A percentile compares a stretch with the other conserved stretches of the same genome.
These are phyloP conservation scores for Leptopterna dolabrata DNA, from an alignment of 2,888 invertebrate genomes.

Conservation along the genomic window DNA sequence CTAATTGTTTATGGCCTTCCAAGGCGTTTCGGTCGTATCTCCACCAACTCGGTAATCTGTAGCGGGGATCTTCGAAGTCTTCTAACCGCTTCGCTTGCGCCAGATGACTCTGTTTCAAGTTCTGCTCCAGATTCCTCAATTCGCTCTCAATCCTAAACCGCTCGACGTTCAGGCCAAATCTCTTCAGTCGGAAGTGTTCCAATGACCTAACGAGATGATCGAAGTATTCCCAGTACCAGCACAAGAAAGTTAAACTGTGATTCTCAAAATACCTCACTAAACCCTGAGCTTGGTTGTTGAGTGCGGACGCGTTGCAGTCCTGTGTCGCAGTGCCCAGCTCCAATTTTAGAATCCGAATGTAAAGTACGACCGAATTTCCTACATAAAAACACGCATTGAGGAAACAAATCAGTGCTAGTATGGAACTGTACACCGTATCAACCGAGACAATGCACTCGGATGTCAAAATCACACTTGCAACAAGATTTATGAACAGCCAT, in stretches of 20 bases:
- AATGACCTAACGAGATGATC: not conserved
- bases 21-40: not conserved
- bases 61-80: not conserved
- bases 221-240: not conserved
- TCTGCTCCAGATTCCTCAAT: not conserved
- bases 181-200: not conserved
- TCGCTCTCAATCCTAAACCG: not conserved
- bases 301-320: not conserved
- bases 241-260: not conserved
- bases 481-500: not conserved
- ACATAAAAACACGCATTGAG: not conserved
- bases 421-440: not conserved
- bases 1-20: not conserved
- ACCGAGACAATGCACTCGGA: not conserved
- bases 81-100: not conserved
- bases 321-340: not conserved
- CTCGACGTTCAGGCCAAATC: not conserved
- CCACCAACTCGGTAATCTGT: not conserved
- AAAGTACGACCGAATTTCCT: not conserved
- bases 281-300: not conserved
- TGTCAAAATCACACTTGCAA: not conserved
- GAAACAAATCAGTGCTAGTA: not conserved
- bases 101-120: not conserved
- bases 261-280: conserved; percentile 9
- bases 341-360: not conserved